Base-by-base conservation (phyloP, 1,140 invertebrate genomes). In the Drosophila kohkoa region DNA sequence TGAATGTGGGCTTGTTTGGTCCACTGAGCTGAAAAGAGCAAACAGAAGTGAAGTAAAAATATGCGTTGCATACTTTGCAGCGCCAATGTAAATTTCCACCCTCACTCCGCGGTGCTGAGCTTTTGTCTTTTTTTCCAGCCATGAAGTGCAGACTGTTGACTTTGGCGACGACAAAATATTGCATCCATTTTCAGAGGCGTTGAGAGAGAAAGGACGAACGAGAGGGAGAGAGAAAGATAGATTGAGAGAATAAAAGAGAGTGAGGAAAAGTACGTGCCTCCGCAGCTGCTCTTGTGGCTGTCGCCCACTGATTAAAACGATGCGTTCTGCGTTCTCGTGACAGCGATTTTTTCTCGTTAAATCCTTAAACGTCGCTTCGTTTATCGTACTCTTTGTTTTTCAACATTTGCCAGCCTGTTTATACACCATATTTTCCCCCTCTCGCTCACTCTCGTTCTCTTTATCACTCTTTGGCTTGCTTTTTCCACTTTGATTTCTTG, bases 321-420 rank as follows among this genome's bases (percentile, higher is more conserved):
- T 88, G 83, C 83, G 62, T 69, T 28, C 66, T 57, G 49, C 75
- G 60, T 69, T 55, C 55, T 65, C 66, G 73, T 87, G 80, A 87
- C 83, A 83, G 83, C 83, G 66, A 87, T 88, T 87, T 82, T 85
- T 87, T 88, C 73, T 88, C 69, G 69, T 87, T 88, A 82, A 87
- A 88, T 88, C 83, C 83, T 87, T 87, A 87, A 88, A 87, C 79
- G 79, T 80, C 73, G 77, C 70, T 87, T 67, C 74, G 80, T 71
- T 85, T 80, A 85, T 85, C 77, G 81, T 83, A 60, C 64, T 65
- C 77, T 70, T 83, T 83, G 73, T 80, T 80, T 82, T 79, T 81
- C 65, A 79, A 80, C 73, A 73, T 79, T 63, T 62, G 25, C 58
- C 16, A 48, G 25, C n/a, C 13, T 70, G 16, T 46, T 43, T 59